Conservation (phyloP, 2,888 invertebrate genomes). For the Drepana falcataria region DNA sequence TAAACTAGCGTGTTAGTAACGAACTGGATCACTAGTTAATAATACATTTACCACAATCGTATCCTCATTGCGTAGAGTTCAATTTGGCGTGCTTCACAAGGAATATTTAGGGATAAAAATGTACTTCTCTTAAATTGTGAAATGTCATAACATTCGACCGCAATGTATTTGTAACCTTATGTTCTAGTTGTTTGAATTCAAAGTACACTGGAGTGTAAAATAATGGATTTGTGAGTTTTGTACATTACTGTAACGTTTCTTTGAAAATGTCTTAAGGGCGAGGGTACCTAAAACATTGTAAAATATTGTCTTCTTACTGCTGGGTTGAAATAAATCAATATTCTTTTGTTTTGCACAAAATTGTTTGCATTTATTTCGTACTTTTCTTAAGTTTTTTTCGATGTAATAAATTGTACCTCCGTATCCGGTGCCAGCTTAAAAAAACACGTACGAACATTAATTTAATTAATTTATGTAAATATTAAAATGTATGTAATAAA, state of each 20-base stretch:
- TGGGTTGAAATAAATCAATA: not conserved
- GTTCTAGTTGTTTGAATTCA: not conserved
- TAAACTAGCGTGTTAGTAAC: not conserved
- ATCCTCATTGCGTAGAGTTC: not conserved
- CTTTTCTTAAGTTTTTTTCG: too few species aligned
- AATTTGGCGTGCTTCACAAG: not conserved
- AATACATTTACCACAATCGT: too few species aligned
- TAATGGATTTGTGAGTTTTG: not conserved
- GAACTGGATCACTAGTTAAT: too few species aligned
- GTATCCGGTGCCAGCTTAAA: conserved; percentile 24
- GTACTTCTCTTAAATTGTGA: not conserved
- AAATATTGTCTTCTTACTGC: not conserved
- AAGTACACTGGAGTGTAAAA: not conserved
- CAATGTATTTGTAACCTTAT: not conserved
- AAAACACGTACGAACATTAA: conserved; percentile 30
- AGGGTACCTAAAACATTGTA: not conserved
- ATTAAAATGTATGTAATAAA: conserved; percentile 62
- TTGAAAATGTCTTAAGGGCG: not conserved
- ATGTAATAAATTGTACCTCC: conserved; percentile 3
- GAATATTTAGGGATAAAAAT: not conserved
- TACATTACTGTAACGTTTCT: not conserved
- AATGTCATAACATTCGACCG: not conserved
- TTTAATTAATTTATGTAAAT: conserved; percentile 66
- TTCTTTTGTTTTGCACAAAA: conserved; percentile 9
- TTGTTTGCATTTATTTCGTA: conserved; percentile 16